A percentile compares a stretch with the other conserved stretches of the same genome.
phyloP scores from a whole-genome alignment of 2,113 vertebrate species.

The Illadopsis cleaveri region DNA sequence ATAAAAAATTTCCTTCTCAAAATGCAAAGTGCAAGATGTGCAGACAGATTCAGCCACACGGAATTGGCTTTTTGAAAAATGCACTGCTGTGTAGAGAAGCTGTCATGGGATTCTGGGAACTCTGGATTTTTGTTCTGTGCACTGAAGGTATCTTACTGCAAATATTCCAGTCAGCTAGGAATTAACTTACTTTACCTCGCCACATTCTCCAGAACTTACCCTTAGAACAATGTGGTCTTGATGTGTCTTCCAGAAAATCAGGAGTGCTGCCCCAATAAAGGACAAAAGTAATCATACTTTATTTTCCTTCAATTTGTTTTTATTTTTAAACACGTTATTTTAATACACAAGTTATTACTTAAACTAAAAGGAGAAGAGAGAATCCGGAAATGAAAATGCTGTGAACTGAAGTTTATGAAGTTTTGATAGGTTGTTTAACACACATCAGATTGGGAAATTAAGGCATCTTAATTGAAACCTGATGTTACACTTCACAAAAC shows the following conservation, averaged over 20 bases:
- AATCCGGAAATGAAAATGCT: constrained; percentile 59
- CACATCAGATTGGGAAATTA: constrained; percentile 60
- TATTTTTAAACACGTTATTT: constrained; percentile 18
- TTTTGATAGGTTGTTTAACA: constrained; percentile 68
- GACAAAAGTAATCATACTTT: neutral
- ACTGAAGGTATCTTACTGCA: neutral
- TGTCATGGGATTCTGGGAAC: neutral
- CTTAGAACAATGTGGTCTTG: neutral
- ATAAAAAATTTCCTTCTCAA: neutral
- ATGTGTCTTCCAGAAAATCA: neutral
- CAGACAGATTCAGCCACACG: neutral
- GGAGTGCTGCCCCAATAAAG: neutral
- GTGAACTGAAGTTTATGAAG: constrained; percentile 56
- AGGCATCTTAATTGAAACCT: constrained; percentile 70
- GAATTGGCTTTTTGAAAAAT: neutral
- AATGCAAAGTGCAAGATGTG: neutral
- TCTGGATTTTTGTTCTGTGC: neutral
- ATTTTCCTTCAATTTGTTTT: constrained; percentile 29
- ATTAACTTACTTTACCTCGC: neutral
- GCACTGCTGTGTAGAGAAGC: neutral
- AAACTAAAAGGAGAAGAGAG: constrained; percentile 11
- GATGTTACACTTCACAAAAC: constrained; percentile 48
- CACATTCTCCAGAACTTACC: neutral
- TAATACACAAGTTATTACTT: constrained; percentile 24
- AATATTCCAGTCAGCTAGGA: neutral